A percentile compares a stretch with the other conserved stretches of the same genome.
phyloP scores from a whole-genome alignment of 2,113 vertebrate genomes.

The Dipodomys spectabilis region DNA sequence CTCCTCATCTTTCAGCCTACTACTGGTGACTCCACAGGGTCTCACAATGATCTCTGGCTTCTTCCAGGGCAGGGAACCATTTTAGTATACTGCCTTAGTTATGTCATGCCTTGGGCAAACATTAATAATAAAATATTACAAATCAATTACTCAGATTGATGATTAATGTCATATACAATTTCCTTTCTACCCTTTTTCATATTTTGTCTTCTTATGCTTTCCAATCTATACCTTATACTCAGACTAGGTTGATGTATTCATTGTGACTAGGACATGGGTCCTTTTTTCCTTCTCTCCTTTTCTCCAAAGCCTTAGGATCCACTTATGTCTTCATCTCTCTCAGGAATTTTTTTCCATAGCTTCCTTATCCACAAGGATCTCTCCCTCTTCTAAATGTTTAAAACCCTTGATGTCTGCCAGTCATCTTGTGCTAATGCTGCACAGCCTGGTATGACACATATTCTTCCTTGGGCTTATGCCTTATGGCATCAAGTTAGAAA shows the following conservation, averaged over 20 bases:
- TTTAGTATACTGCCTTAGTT: neutral
- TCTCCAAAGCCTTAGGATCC: conserved; percentile 13
- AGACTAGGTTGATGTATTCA: neutral
- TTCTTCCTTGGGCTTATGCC: neutral
- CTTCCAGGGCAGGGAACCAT: neutral
- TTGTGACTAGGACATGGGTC: neutral
- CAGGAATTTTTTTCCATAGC: conserved; percentile 4
- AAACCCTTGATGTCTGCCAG: neutral
- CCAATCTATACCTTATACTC: neutral
- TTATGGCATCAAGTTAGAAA: neutral
- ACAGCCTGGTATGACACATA: neutral
- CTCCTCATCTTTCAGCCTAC: neutral
- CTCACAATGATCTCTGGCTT: neutral
- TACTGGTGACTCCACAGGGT: neutral
- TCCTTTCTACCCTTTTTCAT: conserved; percentile 15
- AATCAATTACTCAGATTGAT: neutral
- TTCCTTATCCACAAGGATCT: neutral
- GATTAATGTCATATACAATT: neutral
- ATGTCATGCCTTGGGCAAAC: neutral
- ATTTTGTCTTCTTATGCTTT: conserved; percentile 25
- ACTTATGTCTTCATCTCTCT: neutral
- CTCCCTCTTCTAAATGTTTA: conserved; percentile 33
- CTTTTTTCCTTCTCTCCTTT: neutral
- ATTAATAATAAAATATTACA: neutral
- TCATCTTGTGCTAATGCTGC: neutral